Conservation (phyloP, 2,888 invertebrate species). For the Dolichopus griseipennis region DNA sequence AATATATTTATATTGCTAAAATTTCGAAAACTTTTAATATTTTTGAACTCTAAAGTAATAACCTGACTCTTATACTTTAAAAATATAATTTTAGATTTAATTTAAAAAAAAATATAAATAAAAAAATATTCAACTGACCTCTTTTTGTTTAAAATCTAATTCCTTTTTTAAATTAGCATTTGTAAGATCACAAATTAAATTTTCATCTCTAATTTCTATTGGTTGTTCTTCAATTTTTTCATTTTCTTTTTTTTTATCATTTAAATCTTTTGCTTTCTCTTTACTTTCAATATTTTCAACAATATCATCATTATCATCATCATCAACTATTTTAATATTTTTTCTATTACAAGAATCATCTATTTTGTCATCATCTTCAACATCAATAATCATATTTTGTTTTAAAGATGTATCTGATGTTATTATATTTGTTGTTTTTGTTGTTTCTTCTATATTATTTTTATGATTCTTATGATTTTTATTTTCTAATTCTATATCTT, state of each 20-base stretch:
- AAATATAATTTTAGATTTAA: too few species aligned
- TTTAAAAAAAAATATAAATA: too few species aligned
- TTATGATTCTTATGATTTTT: neutral
- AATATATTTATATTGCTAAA: too few species aligned
- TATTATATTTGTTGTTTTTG: too few species aligned
- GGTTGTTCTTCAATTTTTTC: constrained; percentile 17
- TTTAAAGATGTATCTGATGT: neutral
- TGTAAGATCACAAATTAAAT: constrained; percentile 34
- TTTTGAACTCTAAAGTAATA: too few species aligned
- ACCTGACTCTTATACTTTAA: too few species aligned
- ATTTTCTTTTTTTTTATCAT: constrained; percentile 19
- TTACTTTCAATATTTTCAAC: neutral
- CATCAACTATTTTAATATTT: neutral
- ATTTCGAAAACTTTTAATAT: too few species aligned
- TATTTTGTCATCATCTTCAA: neutral
- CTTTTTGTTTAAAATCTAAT: constrained; percentile 92
- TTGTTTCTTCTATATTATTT: neutral
- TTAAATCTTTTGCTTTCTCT: constrained; percentile 13
- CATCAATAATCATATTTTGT: neutral
- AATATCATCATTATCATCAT: neutral
- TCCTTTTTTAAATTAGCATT: constrained; percentile 62
- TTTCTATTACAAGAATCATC: neutral
- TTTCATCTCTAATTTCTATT: constrained; percentile 23
- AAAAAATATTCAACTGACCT: constrained; percentile 41
- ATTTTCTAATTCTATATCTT: neutral